Evolutionary conservation across 2,113 vertebrate genomes (phyloP).

Genomic region (Strix aluco): DNA sequence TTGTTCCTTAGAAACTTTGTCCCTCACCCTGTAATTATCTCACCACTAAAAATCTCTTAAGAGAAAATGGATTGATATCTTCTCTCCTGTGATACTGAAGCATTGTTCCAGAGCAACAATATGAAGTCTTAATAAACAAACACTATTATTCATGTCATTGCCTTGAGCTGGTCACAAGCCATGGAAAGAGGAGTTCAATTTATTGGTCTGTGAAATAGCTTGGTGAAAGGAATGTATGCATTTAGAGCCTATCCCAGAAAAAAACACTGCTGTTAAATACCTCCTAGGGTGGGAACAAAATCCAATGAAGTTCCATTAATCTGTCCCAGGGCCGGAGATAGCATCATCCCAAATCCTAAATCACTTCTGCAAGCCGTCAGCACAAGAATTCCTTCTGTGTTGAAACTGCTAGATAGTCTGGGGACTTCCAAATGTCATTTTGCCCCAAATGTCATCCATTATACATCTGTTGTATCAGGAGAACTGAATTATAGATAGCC

Average conservation of each 20-base stretch:
- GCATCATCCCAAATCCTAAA: neutral
- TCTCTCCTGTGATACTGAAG: neutral
- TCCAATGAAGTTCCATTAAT: neutral
- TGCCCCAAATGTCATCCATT: neutral
- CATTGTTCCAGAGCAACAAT: neutral
- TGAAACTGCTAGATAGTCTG: neutral
- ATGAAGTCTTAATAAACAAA: neutral
- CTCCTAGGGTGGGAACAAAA: neutral
- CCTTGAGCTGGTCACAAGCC: neutral
- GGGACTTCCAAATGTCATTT: neutral
- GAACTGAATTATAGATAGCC: neutral
- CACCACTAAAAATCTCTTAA: neutral
- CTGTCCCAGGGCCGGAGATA: neutral
- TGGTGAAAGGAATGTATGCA: neutral
- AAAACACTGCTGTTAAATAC: neutral
- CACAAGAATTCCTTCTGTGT: neutral
- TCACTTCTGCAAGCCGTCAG: neutral
- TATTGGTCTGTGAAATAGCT: neutral
- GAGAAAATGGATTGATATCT: neutral
- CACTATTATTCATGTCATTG: neutral
- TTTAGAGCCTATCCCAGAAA: neutral
- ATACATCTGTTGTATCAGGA: neutral
- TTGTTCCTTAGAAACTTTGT: neutral
- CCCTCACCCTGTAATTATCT: neutral
- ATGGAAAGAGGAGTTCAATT: neutral